Evolutionary conservation across 1,140 invertebrate genomes (phyloP).

Genomic region (Lasioglossum baleicum): DNA sequence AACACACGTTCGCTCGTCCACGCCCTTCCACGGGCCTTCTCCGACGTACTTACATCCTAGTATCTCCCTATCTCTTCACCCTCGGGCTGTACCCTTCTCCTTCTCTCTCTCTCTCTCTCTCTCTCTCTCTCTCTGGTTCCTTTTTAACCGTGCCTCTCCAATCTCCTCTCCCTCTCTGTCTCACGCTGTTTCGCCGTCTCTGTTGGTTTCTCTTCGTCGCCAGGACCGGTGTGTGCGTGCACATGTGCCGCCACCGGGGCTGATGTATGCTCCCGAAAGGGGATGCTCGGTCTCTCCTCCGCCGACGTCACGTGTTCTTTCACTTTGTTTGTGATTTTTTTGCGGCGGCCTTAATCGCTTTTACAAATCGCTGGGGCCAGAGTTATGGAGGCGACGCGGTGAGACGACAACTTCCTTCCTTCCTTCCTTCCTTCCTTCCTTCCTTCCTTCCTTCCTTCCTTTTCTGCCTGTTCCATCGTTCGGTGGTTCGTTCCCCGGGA

Average conservation of each 20-base stretch:
- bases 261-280: slow-evolving; percentile 54
- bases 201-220: background rate
- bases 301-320: slow-evolving; percentile 56
- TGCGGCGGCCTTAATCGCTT: slow-evolving; percentile 59
- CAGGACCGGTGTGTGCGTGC: slow-evolving; percentile 2
- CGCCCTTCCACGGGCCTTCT: slow-evolving; percentile 33
- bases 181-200: no score
- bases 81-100: background rate
- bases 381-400: slow-evolving; percentile 11
- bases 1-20: slow-evolving; percentile 43
- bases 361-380: slow-evolving; percentile 51
- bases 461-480: no score
- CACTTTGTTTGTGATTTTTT: slow-evolving; percentile 61
- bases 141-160: no score
- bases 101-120: background rate
- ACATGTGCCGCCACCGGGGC: slow-evolving; percentile 54
- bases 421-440: no score
- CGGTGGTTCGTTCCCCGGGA: background rate
- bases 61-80: slow-evolving; percentile 18
- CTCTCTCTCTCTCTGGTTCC: slow-evolving; percentile 9
- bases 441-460: no score
- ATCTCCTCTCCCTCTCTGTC: background rate
- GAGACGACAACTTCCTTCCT: background rate
- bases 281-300: slow-evolving; percentile 5
- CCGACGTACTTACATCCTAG: slow-evolving; percentile 33